Evolutionary conservation across 2,888 invertebrate genomes (phyloP).

Genomic region (Sarcophaga subvicina): DNA sequence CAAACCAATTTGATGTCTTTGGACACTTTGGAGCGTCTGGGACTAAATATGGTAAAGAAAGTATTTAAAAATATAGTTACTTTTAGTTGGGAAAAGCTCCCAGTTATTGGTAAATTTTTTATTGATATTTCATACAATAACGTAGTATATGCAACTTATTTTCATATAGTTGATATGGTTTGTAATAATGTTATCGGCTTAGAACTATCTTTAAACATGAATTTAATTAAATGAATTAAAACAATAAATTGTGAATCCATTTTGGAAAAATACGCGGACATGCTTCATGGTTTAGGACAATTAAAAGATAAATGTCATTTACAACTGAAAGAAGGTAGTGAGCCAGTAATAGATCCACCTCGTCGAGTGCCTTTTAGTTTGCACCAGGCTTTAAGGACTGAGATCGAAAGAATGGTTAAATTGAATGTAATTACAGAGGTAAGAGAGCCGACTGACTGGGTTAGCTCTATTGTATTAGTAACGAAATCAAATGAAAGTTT

Average conservation of each 20-base stretch:
- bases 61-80: constrained; percentile 33
- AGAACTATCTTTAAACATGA: constrained; percentile 27
- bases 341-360: constrained; percentile 40
- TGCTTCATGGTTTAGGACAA: constrained; percentile 49
- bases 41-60: neutral
- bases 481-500: constrained; percentile 51
- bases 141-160: neutral
- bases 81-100: constrained; percentile 40
- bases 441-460: constrained; percentile 30
- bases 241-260: constrained; percentile 40
- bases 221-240: constrained; percentile 46
- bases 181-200: constrained; percentile 43
- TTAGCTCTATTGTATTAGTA: constrained; percentile 61
- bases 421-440: constrained; percentile 31
- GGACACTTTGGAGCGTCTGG: neutral
- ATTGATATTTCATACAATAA: constrained; percentile 17
- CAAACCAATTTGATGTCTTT: constrained; percentile 16
- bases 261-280: constrained; percentile 39
- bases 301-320: constrained; percentile 47
- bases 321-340: constrained; percentile 30
- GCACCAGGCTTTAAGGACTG: constrained; percentile 29
- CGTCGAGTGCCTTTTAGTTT: constrained; percentile 46
- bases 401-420: constrained; percentile 42
- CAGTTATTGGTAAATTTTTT: constrained; percentile 24
- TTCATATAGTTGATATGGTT: constrained; percentile 33